These are phyloP conservation scores for Magallana angulata DNA, from an alignment of 1,140 invertebrate species.

Conservation along the genomic window DNA sequence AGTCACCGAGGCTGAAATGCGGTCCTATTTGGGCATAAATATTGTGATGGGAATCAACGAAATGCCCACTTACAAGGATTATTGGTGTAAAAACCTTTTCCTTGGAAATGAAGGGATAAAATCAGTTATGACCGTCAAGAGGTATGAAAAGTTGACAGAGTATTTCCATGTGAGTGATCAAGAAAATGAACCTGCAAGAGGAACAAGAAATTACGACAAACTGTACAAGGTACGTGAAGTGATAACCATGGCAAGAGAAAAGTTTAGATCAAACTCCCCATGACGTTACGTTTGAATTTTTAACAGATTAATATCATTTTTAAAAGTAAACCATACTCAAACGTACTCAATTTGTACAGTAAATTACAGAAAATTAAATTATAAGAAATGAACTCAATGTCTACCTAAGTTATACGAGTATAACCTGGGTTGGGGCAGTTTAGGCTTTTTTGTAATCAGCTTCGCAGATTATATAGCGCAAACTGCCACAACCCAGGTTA, in stretches of 20 bases:
- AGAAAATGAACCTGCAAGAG: not conserved
- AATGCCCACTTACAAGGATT: slow-evolving; percentile 38
- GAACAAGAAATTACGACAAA: slow-evolving; percentile 52
- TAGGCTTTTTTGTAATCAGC: too few species aligned
- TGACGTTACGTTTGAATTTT: too few species aligned
- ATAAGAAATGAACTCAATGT: too few species aligned
- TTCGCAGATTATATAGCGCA: too few species aligned
- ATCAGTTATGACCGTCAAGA: slow-evolving; percentile 44
- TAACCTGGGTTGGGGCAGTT: too few species aligned
- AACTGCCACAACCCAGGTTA: too few species aligned
- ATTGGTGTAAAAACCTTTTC: slow-evolving; percentile 52
- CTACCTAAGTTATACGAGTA: too few species aligned
- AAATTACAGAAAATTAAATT: too few species aligned
- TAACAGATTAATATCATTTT: too few species aligned
- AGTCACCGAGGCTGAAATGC: slow-evolving; percentile 29
- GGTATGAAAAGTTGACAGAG: slow-evolving; percentile 46
- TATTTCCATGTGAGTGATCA: slow-evolving; percentile 60
- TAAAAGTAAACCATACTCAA: too few species aligned
- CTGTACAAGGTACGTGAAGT: slow-evolving; percentile 61
- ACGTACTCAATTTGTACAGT: too few species aligned
- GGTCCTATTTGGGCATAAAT: slow-evolving; percentile 41
- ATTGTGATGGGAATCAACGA: slow-evolving; percentile 53
- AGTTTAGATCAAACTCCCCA: slow-evolving; percentile 11
- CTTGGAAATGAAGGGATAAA: slow-evolving; percentile 51
- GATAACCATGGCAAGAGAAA: slow-evolving; percentile 46